Conservation (phyloP, 2,797 vertebrate genomes). For the Rachycentron canadum region DNA sequence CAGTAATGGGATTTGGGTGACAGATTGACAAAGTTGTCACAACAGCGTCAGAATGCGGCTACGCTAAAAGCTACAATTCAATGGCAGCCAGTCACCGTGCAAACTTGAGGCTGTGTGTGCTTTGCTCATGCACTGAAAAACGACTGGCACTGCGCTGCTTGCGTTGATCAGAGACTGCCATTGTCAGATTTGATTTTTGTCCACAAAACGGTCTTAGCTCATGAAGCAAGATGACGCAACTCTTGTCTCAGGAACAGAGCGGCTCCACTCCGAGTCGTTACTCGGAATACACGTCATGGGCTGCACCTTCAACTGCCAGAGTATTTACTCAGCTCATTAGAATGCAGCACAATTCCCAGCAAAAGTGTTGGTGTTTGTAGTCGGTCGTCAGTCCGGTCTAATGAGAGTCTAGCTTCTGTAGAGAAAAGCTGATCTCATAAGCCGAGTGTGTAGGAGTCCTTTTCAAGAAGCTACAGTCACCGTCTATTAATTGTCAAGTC, state of each 20-base stretch:
- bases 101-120: background rate
- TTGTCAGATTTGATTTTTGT: background rate
- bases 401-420: constrained; percentile 31
- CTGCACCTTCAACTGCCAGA: constrained; percentile 25
- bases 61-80: background rate
- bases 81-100: background rate
- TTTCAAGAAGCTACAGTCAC: constrained; percentile 40
- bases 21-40: background rate
- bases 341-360: constrained; percentile 37
- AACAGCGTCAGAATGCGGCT: background rate
- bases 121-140: background rate
- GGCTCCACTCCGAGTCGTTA: background rate
- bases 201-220: background rate
- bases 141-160: background rate
- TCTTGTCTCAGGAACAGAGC: constrained; percentile 2
- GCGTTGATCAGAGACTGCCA: background rate
- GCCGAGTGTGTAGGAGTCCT: constrained; percentile 49
- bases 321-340: constrained; percentile 46
- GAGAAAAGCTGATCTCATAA: constrained; percentile 38
- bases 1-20: background rate
- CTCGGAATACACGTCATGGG: constrained; percentile 13
- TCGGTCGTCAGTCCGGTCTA: constrained; percentile 34
- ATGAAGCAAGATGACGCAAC: background rate
- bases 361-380: constrained; percentile 32
- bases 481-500: constrained; percentile 54